Evolutionary conservation across 1,140 invertebrate genomes (phyloP), one percentile per base, ranked within the genome.

Genomic region (Tyrophagus putrescentiae): DNA sequence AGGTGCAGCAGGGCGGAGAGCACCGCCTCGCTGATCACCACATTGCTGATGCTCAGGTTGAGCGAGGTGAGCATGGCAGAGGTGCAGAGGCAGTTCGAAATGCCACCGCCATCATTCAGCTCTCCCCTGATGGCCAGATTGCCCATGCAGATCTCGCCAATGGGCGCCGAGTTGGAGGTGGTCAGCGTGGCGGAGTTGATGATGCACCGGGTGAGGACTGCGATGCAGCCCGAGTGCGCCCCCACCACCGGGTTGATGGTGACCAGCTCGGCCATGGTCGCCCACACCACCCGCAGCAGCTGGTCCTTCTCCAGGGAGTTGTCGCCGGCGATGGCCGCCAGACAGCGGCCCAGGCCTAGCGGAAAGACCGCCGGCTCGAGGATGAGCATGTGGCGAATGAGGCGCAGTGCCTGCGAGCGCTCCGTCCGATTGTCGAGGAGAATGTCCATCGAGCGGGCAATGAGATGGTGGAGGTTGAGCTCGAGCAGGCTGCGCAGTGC

Each of bases 261-360:
- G 63, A 86, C 85, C 84, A 94, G 76, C 76, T 95, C 89, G 62
- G 84, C 85, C 1, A 95, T 74, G 1, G 84, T 83, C 18, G 87
- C 89, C 23, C 93, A 73, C 69, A 84, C 87, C 25, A 83, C 82
- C 52, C 85, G 76, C 42, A 88, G 75, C 65, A 90, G 76, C 59
- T 83, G 75, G 69, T 94, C 89, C 64, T 80, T 80, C 64, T 85
- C 83, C 65, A 81, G 79, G 9, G 23, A 27, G 18, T 76, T 77
- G 61, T 86, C 85, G 66, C 84, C 82, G 0, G 84, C 87, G 52
- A 93, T 76, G 41, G 88, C 82, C 16, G 89, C 78, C 9, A 95
- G 72, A 66, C 84, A 84, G 62, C 85, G 72, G 68, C 78, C 73
- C 70, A 85, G 66, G 48, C 80, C 77, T 18, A 78, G 68, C 42